phyloP scores from a whole-genome alignment of 2,113 vertebrate genomes.

The Malurus elegans region DNA sequence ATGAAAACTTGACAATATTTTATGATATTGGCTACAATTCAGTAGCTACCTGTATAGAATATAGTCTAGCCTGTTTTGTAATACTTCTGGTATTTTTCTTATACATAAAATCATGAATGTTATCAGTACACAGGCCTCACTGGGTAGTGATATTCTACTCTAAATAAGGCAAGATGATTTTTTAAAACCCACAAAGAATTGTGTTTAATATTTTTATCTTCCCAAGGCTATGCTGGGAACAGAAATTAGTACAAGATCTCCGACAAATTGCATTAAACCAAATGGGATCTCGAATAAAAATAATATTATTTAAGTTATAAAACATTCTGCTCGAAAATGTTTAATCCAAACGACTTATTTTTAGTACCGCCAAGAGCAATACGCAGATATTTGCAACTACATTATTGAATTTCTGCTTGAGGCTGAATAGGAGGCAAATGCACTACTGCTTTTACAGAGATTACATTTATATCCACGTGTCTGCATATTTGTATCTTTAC shows the following conservation, averaged over 20 bases:
- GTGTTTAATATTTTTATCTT: constrained; percentile 30
- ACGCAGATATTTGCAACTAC: constrained; percentile 13
- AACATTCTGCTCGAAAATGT: constrained; percentile 22
- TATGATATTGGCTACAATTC: background rate
- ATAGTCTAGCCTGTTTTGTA: background rate
- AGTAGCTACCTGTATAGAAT: background rate
- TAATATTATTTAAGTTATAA: constrained; percentile 56
- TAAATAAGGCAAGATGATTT: constrained; percentile 3
- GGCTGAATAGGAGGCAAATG: background rate
- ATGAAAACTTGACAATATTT: background rate
- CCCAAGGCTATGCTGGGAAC: background rate
- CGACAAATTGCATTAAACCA: constrained; percentile 41
- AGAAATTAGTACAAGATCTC: constrained; percentile 29
- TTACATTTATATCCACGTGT: background rate
- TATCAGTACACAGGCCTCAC: background rate
- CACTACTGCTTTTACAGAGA: background rate
- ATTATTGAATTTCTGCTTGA: constrained; percentile 22
- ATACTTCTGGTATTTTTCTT: background rate
- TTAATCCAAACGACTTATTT: constrained; percentile 51
- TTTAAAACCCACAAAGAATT: background rate
- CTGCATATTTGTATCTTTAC: background rate
- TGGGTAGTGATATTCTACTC: background rate
- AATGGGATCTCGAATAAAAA: constrained; percentile 36
- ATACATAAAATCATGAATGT: background rate
- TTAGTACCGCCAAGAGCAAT: constrained; percentile 49